A percentile compares a stretch with the other conserved stretches of the same genome.
phyloP scores from a whole-genome alignment of 2,113 vertebrate species.

The Erythrocebus patas region DNA sequence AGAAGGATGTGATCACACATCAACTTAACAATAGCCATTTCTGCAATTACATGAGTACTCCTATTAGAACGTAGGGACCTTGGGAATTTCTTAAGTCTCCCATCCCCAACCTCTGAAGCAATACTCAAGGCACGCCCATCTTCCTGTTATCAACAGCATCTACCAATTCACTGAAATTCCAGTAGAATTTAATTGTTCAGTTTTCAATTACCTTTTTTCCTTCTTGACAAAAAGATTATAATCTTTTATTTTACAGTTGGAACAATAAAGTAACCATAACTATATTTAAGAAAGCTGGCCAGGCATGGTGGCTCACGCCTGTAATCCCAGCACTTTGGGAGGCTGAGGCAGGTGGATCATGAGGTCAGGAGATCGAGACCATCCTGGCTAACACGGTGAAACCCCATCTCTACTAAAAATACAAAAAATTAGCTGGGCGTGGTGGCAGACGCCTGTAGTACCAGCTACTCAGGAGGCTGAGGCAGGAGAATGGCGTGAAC shows the following conservation, averaged over 20 bases:
- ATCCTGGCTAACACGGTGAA: no score
- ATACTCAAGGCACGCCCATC: neutral
- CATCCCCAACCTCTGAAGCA: neutral
- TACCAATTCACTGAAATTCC: neutral
- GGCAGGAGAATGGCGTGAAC: no score
- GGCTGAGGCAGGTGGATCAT: accelerated
- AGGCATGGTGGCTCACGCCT: no score
- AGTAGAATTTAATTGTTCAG: neutral
- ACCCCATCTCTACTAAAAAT: no score
- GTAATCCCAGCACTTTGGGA: no score
- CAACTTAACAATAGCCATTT: slow-evolving; percentile 4
- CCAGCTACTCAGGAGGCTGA: no score
- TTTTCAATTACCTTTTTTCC: neutral
- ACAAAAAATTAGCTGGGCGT: no score
- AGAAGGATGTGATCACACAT: neutral
- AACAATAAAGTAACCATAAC: slow-evolving; percentile 1
- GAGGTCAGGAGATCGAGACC: no score
- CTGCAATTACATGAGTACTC: neutral
- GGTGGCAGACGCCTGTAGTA: no score
- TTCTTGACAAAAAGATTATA: neutral
- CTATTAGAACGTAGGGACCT: neutral
- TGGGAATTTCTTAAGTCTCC: neutral
- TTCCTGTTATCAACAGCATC: neutral
- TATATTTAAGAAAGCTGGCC: neutral
- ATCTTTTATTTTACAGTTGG: neutral